phyloP scores from a whole-genome alignment of 2,113 vertebrate species.

The Rhabdomys dilectus region DNA sequence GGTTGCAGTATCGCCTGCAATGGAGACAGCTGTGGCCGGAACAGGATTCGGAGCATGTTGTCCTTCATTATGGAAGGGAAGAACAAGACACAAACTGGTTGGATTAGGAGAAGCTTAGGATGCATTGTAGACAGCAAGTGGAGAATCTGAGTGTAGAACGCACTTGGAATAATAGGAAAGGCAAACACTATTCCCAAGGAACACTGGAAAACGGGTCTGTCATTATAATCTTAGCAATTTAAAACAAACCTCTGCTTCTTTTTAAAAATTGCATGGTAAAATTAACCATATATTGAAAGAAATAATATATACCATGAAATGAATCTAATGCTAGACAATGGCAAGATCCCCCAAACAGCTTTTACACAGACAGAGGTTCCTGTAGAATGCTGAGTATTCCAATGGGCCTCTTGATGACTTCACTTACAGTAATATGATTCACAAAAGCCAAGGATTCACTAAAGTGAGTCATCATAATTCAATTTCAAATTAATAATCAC shows the following conservation, averaged over 20 bases:
- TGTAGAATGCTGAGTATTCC: not conserved
- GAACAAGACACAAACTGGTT: not conserved
- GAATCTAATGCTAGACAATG: not conserved
- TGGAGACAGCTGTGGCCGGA: not conserved
- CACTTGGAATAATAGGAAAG: fast-evolving
- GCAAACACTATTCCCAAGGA: not conserved
- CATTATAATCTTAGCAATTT: not conserved
- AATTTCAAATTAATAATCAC: not conserved
- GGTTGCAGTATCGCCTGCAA: not conserved
- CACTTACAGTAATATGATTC: not conserved
- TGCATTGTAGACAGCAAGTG: not conserved
- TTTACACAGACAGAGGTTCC: not conserved
- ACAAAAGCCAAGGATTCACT: not conserved
- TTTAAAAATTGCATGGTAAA: not conserved
- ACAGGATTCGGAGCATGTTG: not conserved
- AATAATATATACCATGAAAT: not conserved
- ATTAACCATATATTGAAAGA: not conserved
- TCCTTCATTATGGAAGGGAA: not conserved
- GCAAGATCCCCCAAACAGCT: not conserved
- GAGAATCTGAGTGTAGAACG: not conserved
- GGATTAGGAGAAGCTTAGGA: not conserved
- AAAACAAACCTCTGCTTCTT: not conserved
- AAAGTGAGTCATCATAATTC: not conserved
- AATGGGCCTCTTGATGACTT: not conserved
- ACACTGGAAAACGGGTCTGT: not conserved